Base-by-base conservation (phyloP, 1,140 invertebrate species). In the Eupeodes corollae region DNA sequence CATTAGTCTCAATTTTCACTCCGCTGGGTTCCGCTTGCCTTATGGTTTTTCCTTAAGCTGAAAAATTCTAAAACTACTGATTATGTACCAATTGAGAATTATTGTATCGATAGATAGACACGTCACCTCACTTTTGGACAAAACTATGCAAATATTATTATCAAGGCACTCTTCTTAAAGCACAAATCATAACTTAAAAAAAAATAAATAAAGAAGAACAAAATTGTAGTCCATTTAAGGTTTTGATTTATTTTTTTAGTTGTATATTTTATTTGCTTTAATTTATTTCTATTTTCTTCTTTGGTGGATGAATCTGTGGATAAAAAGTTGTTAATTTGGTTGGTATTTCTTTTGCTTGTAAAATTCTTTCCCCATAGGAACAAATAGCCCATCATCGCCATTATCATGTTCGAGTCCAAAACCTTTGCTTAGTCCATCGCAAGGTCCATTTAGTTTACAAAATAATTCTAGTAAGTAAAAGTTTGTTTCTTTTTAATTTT, bases 331-430 rank as follows among this genome's bases (percentile, higher is more conserved):
- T 42, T 13, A 13, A 42, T 14, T 42, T 42, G n/a, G 15, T 42
- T 14, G 40, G 18, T 16, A 16, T 42, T 42, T 42, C 21, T 26
- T 26, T 43, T 43, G n/a, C 13, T 41, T 41, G 16, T 18, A 43
- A 41, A 35, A 16, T 45, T 31, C 34, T 46, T 46, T 14, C 16
- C n/a, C 44, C 44, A 16, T 39, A 49, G 48, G 56, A 37, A 61
- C 57, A 34, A 67, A 68, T 45, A 68, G 63, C 38, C 65, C 65
- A 13, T 63, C 54, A 38, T 67, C 65, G 5, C 66, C 66, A 14
- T 45, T 68, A 37, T 65, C 63, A 48, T 67, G 61, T 50, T 63
- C 63, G 50, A 68, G 65, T 53, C 66, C 66, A 6, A 68, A 68
- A 42, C 61, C 63, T 2, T 19, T 68, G 51, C 59, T 66, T 48